Evolutionary conservation across 2,888 invertebrate species (phyloP), one percentile per base, ranked within the genome.

Genomic region (Chalcosyrphus nemorum): DNA sequence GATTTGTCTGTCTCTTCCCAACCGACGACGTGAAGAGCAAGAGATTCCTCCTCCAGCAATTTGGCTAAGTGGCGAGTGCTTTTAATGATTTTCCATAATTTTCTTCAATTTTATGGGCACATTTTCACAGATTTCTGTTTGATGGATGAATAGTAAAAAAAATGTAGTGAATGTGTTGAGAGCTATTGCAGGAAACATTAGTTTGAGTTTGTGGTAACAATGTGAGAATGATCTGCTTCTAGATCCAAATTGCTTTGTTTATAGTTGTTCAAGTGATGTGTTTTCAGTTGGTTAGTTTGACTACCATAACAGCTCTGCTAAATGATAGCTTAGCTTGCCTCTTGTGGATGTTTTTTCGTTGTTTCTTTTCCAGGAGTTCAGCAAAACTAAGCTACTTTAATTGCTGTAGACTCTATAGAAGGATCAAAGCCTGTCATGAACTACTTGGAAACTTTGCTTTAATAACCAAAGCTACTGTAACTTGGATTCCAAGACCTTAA

Each of bases 1-100:
- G 89, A 90, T 90, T 90, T 90, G 89, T 90, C 88, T 88, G 86
- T 43, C 71, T 61, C 59, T 43, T 41, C 17, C 41, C 24, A n/a
- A n/a, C 7, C 7, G 21, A 15, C 41, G 52, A 7, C 21, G 63
- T n/a, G n/a, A n/a, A n/a, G n/a, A n/a, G n/a, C n/a, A 38, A 72
- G 50, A 66, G 15, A 59, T 63, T 47, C 75, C 70, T 24, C 24
- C 35, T 29, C 35, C 47, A 70, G 70, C 84, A 80, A 80, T 84
- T 84, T 84, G 74, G 52, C 65, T 84, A 84, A 84, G 84, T 84
- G 84, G 78, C 80, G 74, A 84, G 45, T 80, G 84, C 74, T 80
- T 84, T 84, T 84, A 74, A 84, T 71, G 80, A 84, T 57, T 68
- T 84, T 80, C 63, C 57, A 84, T 75, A 70, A 84, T 84, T 84